Percentiles rank a stretch among this genome's conserved stretches.
These are phyloP conservation scores for Branchinecta sandiegonensis DNA, from an alignment of 2,888 invertebrate genomes.

Conservation along the genomic window DNA sequence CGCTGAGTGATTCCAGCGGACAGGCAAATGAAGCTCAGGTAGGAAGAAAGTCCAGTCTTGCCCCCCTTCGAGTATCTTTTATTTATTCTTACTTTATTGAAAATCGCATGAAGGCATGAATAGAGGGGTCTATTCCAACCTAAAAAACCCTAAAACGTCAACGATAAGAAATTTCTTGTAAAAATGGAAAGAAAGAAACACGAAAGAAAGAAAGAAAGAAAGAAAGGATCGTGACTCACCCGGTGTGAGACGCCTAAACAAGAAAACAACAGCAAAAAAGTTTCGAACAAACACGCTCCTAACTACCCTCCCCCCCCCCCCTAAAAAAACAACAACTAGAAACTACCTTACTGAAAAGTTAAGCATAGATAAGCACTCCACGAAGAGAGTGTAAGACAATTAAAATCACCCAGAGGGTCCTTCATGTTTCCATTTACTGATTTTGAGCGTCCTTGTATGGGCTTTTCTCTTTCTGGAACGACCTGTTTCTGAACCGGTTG, in stretches of 20 bases:
- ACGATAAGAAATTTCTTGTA: not conserved
- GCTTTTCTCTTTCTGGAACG: no score
- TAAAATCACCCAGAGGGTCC: no score
- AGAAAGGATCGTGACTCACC: not conserved
- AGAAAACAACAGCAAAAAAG: not conserved
- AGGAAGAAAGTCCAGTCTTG: slow-evolving; percentile 9
- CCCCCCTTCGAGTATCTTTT: not conserved
- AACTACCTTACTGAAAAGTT: not conserved
- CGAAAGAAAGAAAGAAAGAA: not conserved
- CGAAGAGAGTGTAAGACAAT: no score
- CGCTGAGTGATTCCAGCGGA: slow-evolving; percentile 54
- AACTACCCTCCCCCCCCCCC: not conserved
- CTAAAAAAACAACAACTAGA: not conserved
- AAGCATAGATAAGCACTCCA: no score
- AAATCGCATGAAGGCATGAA: not conserved
- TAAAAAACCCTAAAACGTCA: not conserved
- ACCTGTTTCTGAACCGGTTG: no score
- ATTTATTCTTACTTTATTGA: not conserved
- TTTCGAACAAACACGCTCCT: not conserved
- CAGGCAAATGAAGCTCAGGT: slow-evolving; percentile 43
- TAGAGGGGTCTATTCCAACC: not conserved
- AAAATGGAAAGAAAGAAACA: not conserved
- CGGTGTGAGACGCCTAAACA: not conserved
- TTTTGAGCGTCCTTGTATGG: no score
- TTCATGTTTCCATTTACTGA: no score